Evolutionary conservation across 2,113 vertebrate species (phyloP).

Genomic region (Lanius collurio): DNA sequence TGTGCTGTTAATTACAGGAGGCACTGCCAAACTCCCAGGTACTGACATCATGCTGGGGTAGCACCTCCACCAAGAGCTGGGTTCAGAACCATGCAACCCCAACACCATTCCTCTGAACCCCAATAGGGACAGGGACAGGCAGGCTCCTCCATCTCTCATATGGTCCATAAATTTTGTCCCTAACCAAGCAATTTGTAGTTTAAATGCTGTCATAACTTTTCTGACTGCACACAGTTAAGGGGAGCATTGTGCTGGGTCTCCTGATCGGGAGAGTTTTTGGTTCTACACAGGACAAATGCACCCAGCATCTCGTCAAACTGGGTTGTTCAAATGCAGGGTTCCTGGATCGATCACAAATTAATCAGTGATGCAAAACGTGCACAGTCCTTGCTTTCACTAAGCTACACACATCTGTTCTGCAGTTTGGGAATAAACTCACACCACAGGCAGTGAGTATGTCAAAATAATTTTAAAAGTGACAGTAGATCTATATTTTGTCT

Average conservation of each 20-base stretch:
- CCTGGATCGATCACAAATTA: background rate
- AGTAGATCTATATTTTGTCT: background rate
- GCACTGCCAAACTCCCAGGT: background rate
- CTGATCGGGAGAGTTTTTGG: background rate
- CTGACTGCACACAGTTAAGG: background rate
- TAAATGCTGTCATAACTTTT: constrained; percentile 31
- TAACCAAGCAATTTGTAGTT: constrained; percentile 36
- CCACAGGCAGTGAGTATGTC: background rate
- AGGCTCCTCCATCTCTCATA: background rate
- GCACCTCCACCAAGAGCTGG: background rate
- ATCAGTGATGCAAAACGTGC: background rate
- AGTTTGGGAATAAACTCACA: background rate
- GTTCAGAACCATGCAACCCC: background rate
- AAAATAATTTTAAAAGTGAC: background rate
- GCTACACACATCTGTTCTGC: background rate
- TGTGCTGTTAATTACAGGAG: constrained; percentile 30
- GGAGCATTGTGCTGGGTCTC: background rate
- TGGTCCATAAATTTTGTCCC: constrained; percentile 25
- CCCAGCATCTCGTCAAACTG: background rate
- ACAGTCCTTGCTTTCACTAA: background rate
- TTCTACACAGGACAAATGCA: background rate
- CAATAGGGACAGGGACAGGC: background rate
- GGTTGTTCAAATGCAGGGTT: background rate
- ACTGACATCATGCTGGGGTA: background rate
- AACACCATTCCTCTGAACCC: fast-evolving